A percentile compares a stretch with the other conserved stretches of the same genome.
phyloP scores from a whole-genome alignment of 2,888 invertebrate genomes.

The Nemapogon koenigi region DNA sequence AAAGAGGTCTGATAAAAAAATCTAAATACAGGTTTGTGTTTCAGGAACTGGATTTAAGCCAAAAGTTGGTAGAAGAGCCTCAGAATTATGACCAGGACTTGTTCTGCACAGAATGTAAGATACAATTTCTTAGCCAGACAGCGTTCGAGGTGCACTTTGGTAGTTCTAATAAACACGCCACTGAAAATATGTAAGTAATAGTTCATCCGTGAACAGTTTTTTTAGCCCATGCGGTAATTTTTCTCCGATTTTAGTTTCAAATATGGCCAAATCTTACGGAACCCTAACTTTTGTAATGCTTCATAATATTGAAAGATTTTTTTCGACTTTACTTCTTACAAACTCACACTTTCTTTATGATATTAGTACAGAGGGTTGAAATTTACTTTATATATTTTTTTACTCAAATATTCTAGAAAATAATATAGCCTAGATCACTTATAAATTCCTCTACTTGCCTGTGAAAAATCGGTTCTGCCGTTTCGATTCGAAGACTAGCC shows the following conservation, averaged over 20 bases:
- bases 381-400: too few species aligned
- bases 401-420: too few species aligned
- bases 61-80: slow-evolving; percentile 18
- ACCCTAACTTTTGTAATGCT: background rate
- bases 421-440: too few species aligned
- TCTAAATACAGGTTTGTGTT: too few species aligned
- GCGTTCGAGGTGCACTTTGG: slow-evolving; percentile 45
- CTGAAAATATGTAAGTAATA: slow-evolving; percentile 39
- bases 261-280: background rate
- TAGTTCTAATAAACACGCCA: slow-evolving; percentile 44
- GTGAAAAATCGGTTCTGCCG: too few species aligned
- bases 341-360: background rate
- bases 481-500: too few species aligned
- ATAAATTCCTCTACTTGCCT: too few species aligned
- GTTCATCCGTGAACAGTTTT: too few species aligned
- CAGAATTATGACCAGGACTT: slow-evolving; percentile 19
- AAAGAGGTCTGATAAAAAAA: too few species aligned
- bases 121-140: slow-evolving; percentile 34
- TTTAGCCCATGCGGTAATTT: too few species aligned
- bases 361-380: too few species aligned
- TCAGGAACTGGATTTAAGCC: slow-evolving; percentile 20
- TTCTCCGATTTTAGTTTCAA: background rate
- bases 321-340: background rate
- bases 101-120: slow-evolving; percentile 41
- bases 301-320: background rate